phyloP scores from a whole-genome alignment of 2,113 vertebrate genomes.

The Chamaetylas fuelleborni region DNA sequence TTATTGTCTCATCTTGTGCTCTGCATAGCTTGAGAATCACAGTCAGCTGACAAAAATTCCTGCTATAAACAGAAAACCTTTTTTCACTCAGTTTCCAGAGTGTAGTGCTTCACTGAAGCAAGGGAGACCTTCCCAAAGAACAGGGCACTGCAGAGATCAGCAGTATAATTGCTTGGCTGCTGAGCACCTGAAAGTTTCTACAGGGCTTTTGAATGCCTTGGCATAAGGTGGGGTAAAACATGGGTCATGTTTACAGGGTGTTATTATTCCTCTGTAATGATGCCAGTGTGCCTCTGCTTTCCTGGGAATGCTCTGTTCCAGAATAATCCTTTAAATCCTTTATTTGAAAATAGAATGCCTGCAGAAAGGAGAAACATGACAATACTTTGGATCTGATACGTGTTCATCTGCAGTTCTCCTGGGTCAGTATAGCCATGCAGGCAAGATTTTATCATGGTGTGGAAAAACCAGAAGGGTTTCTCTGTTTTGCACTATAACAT shows the following conservation, averaged over 20 bases:
- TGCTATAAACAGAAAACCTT: background rate
- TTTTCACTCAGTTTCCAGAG: background rate
- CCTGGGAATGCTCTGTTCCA: constrained; percentile 33
- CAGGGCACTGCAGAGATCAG: constrained; percentile 2
- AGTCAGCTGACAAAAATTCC: background rate
- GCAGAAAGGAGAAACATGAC: background rate
- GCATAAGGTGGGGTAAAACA: constrained; percentile 25
- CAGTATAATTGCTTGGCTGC: constrained; percentile 21
- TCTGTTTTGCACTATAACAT: background rate
- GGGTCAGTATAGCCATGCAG: background rate
- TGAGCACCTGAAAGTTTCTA: constrained; percentile 5
- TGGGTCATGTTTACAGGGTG: constrained; percentile 14
- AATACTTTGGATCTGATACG: background rate
- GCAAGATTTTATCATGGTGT: background rate
- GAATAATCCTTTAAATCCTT: constrained; percentile 30
- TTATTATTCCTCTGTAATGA: constrained; percentile 21
- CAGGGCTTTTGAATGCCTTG: constrained; percentile 4
- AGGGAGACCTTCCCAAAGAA: constrained; percentile 24
- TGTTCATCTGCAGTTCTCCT: background rate
- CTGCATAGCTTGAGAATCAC: background rate
- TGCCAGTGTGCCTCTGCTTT: background rate
- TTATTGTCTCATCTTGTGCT: background rate
- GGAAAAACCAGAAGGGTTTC: background rate
- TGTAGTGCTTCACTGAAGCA: background rate
- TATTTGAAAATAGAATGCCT: background rate